Base-by-base conservation (phyloP, 2,113 vertebrate species). In the Hippocampus comes region DNA sequence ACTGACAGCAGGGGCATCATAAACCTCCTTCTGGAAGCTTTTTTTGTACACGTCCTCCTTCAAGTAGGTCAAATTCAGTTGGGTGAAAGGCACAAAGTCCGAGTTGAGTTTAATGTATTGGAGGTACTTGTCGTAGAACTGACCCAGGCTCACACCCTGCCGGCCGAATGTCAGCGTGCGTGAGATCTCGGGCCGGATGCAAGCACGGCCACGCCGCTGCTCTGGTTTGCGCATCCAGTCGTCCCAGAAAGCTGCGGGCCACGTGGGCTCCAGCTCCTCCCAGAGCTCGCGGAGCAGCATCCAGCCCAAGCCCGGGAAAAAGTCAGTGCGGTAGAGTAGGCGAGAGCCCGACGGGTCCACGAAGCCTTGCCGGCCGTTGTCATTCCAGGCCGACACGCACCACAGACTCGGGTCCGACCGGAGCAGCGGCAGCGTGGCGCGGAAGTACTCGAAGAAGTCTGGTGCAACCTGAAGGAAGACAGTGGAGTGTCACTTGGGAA, bases 391-490 rank as follows among this genome's bases (percentile, higher is more conserved):
- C 0, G 97, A 99, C 18, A 92, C 83, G 18, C 97, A 99, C 97
- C 96, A 98, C 0, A 98, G 88, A 0, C 81, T 94, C 0, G 78
- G 90, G 3, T 99, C 97, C 0, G 75, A 53, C 0, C 30, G 64
- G 20, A 99, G 85, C 2, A 97, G 69, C 0, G 95, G 94, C 34
- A 94, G 84, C 0, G 92, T 74, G 0, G 95, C 94, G 15, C 91
- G 91, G 88, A 99, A 99, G 14, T 99, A 99, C 85, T 98, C 96
- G 0, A 96, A 98, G 53, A 99, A 99, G 83, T 99, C 97, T 0
- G 96, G 93, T 0, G 97, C 95, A 55, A 99, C 95, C 93, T 94
- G 77, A 25, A 82, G 83, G 30, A 57, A 59, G 20, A 71, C 66
- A 79, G 23, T 0, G 23, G 43, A 48, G 25, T n/a, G 53, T 56